Conservation (phyloP, 2,113 vertebrate genomes). For the Vulpes ferrilata region DNA sequence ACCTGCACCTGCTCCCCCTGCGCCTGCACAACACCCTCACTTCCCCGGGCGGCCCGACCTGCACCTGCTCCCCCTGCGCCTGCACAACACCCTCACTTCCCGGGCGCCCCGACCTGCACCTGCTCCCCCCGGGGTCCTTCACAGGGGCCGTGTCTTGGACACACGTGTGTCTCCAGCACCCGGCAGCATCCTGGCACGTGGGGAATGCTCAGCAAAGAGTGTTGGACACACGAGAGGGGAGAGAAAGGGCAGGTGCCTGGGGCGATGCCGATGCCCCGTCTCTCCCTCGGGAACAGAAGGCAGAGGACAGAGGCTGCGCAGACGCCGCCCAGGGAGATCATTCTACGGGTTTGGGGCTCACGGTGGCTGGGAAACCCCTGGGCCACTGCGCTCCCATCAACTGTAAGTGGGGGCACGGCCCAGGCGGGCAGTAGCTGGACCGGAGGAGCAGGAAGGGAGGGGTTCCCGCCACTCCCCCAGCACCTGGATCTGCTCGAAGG, state of each 20-base stretch:
- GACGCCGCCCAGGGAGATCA: background rate
- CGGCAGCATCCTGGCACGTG: background rate
- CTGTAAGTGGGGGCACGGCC: too few relatives aligned
- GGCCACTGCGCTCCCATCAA: too few relatives aligned
- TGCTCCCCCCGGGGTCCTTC: background rate
- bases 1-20: too few relatives aligned
- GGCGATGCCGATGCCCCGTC: background rate
- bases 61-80: too few relatives aligned
- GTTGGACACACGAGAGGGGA: background rate
- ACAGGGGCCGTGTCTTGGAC: background rate
- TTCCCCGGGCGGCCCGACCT: too few relatives aligned
- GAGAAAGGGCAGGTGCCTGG: background rate
- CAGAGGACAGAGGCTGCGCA: too few relatives aligned
- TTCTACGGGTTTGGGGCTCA: accelerated
- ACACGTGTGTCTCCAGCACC: background rate
- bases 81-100: too few relatives aligned
- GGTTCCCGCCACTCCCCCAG: background rate
- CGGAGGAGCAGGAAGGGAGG: too few relatives aligned
- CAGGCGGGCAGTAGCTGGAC: too few relatives aligned
- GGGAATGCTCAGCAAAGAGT: background rate
- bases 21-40: too few relatives aligned
- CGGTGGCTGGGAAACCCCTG: background rate
- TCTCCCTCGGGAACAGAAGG: background rate
- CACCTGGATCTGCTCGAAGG: conserved; percentile 99
- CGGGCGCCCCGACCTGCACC: too few relatives aligned